Evolutionary conservation across 64 coral and sea anemone genomes (phyloP), one percentile per base, ranked within the genome.

Genomic region (Catalaphyllia jardinei): DNA sequence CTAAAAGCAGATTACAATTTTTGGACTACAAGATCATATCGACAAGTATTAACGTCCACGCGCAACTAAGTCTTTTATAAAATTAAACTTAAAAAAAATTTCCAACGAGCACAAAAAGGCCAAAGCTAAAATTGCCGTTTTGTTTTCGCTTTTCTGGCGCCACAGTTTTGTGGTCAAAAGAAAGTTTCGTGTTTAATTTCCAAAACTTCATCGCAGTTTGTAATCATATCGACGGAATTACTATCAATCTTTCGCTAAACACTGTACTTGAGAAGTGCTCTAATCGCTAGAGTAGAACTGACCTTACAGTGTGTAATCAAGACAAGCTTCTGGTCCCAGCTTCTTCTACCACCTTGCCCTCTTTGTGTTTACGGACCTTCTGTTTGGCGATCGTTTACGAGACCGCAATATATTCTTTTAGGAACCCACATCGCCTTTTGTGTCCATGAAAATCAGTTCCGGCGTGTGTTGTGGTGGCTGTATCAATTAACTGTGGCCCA

Each of bases 401-500:
- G 81, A 85, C 62, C 63, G 35, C 81, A 85, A 85, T 85, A 85
- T 85, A 85, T 85, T 85, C 63, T 50, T 71, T 52, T 8, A 60
- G 12, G 16, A 4, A 60, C 81, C 81, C 62, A 85, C 81, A 71
- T 85, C 63, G 38, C 63, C 80, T 85, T 85, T 85, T 85, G 81
- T 85, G 62, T 85, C 16, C 39, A 35, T 38, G 25, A 63, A 83
- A 79, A 83, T 39, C 80, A 67, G 81, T 85, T 85, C 81, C 81
- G 81, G 81, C 60, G 31, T 83, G 61, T 31, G 80, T 51, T 71
- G 81, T 63, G 33, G n/a, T 85, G 81, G 60, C 64, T 85, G 77
- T 90, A 80, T 90, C 88, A 90, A 81, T 90, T 90, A 90, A 54
- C 63, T 90, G 20, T 59, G 77, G 27, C 28, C 60, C 31, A 38